Conservation (phyloP, 2,888 invertebrate genomes). For the Cataglyphis albicans region DNA sequence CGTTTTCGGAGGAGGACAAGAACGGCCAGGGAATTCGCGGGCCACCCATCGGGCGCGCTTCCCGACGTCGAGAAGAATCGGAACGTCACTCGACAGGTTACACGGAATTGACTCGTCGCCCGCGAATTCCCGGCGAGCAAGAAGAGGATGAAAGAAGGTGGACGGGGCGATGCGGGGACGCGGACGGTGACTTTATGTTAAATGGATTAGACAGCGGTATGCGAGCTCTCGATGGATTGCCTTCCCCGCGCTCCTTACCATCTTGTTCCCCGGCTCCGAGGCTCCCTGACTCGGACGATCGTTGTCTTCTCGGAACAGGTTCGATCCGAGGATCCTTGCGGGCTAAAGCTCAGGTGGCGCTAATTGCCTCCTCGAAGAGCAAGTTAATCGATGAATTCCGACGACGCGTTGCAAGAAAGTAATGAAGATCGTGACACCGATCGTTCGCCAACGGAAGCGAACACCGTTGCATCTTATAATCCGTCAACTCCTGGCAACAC, state of each 20-base stretch:
- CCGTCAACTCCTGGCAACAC: neutral
- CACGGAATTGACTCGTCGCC: conserved; percentile 84
- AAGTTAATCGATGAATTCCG: conserved; percentile 56
- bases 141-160: conserved; percentile 55
- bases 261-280: neutral
- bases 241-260: conserved; percentile 17
- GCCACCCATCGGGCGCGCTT: conserved; percentile 75
- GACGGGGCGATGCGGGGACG: conserved; percentile 47
- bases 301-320: conserved; percentile 51
- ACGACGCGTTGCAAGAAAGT: conserved; percentile 51
- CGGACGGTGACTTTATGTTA: conserved; percentile 82
- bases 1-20: conserved; percentile 33
- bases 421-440: conserved; percentile 53
- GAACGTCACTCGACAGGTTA: conserved; percentile 72
- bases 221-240: conserved; percentile 83
- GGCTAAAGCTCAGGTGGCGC: conserved; percentile 37
- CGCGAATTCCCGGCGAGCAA: conserved; percentile 70
- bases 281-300: neutral
- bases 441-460: conserved; percentile 32
- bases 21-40: conserved; percentile 67
- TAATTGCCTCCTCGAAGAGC: conserved; percentile 53
- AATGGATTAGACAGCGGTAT: conserved; percentile 86
- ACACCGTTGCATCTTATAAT: conserved; percentile 33
- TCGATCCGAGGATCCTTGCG: conserved; percentile 24
- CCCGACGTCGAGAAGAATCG: conserved; percentile 59